Evolutionary conservation across 2,113 vertebrate genomes (phyloP).

Genomic region (Aptenodytes patagonicus): DNA sequence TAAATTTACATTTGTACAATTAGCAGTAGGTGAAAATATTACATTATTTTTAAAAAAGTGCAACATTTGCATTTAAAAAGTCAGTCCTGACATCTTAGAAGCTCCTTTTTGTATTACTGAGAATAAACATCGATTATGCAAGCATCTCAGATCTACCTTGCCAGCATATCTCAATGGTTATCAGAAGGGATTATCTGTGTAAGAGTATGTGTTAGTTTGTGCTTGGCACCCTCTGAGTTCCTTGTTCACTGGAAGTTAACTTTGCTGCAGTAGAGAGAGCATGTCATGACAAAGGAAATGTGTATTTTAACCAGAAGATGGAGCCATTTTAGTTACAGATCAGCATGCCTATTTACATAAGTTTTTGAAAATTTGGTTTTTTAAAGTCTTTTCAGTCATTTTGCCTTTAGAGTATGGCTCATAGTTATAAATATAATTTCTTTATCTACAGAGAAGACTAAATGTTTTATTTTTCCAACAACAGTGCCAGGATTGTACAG

Average conservation of each 20-base stretch:
- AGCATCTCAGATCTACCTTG: background rate
- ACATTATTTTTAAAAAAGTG: background rate
- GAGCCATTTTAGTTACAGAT: background rate
- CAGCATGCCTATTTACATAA: background rate
- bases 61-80: background rate
- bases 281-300: background rate
- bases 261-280: background rate
- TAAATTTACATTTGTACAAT: background rate
- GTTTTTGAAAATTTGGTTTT: background rate
- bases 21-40: background rate
- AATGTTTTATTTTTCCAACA: background rate
- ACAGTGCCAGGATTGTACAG: background rate
- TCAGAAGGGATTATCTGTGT: background rate
- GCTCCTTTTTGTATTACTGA: background rate
- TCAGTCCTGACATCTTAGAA: background rate
- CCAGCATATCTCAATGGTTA: background rate
- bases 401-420: background rate
- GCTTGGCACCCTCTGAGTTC: background rate
- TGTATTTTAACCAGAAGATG: slow-evolving; percentile 31
- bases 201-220: background rate
- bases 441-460: background rate
- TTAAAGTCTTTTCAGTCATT: background rate
- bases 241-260: background rate
- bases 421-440: background rate
- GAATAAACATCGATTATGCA: background rate